These are phyloP conservation scores for Synergus japonicus DNA, from an alignment of 2,888 invertebrate species.

Conservation along the genomic window DNA sequence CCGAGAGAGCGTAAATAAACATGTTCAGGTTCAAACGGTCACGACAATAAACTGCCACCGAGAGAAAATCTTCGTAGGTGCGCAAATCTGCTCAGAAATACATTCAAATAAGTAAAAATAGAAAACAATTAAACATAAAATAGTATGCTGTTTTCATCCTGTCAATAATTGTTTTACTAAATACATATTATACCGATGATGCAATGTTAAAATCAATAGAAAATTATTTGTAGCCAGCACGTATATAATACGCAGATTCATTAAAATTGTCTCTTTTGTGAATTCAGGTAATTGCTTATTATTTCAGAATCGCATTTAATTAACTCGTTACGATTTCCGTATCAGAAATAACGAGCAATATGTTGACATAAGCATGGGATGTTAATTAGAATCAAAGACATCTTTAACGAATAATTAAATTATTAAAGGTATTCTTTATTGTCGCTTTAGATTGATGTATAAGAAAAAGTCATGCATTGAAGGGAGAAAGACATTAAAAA, in stretches of 20 bases:
- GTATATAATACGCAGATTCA: not conserved
- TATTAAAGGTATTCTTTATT: not conserved
- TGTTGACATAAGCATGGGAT: not conserved
- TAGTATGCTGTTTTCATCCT: not conserved
- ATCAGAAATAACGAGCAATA: not conserved
- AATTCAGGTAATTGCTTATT: not conserved
- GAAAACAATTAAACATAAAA: not conserved
- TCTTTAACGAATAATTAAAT: not conserved
- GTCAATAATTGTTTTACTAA: too few species aligned
- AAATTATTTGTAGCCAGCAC: not conserved
- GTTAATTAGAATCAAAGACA: not conserved
- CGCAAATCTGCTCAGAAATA: slow-evolving; percentile 81
- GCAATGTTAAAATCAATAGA: not conserved
- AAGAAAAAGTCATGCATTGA: not conserved
- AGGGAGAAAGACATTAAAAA: not conserved
- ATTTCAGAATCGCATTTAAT: slow-evolving; percentile 1
- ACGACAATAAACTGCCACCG: slow-evolving; percentile 84
- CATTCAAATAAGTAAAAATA: not conserved
- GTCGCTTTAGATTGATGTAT: not conserved
- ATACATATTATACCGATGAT: too few species aligned
- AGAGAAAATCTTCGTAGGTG: slow-evolving; percentile 84
- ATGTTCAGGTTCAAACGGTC: slow-evolving; percentile 88
- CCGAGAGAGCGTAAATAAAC: slow-evolving; percentile 88
- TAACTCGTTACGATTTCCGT: slow-evolving; percentile 9
- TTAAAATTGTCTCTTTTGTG: slow-evolving; percentile 10